These are phyloP conservation scores for Ammospiza maritima DNA, from an alignment of 2,797 vertebrate species.

Conservation along the genomic window DNA sequence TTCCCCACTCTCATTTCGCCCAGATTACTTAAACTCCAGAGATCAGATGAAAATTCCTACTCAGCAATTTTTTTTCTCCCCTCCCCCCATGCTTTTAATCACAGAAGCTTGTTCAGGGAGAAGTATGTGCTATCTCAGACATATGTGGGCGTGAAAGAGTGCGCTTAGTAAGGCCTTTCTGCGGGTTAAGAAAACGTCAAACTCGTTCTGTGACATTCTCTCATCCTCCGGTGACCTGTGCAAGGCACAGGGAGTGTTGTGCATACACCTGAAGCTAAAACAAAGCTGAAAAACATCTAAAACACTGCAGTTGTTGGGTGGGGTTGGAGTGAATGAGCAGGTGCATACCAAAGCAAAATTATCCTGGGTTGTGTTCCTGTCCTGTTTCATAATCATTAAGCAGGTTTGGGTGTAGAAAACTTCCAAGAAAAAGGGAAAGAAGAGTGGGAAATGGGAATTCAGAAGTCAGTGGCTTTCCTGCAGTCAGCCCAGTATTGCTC, in stretches of 20 bases:
- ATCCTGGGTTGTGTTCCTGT: not conserved
- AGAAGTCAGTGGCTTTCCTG: not conserved
- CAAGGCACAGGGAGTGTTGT: constrained; percentile 33
- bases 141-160: not conserved
- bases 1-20: not conserved
- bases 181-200: constrained; percentile 41
- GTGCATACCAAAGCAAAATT: constrained; percentile 51
- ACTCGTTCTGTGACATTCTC: constrained; percentile 65
- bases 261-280: constrained; percentile 48
- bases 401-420: not conserved
- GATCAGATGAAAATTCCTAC: not conserved
- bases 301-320: constrained; percentile 8
- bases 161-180: not conserved
- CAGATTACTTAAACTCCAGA: not conserved
- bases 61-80: not conserved
- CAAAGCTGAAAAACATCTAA: constrained; percentile 31
- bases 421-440: constrained; percentile 4
- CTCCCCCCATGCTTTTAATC: not conserved
- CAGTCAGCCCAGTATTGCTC: not conserved
- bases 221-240: not conserved
- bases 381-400: not conserved
- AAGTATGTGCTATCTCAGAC: not conserved
- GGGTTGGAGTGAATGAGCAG: constrained; percentile 6
- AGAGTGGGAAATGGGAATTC: not conserved
- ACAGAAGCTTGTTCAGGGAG: not conserved